Percentiles rank a stretch among this genome's conserved stretches.
phyloP scores from a whole-genome alignment of 30 jellyfish, hydroid and myxozoan species.

The Aurelia sp. region DNA sequence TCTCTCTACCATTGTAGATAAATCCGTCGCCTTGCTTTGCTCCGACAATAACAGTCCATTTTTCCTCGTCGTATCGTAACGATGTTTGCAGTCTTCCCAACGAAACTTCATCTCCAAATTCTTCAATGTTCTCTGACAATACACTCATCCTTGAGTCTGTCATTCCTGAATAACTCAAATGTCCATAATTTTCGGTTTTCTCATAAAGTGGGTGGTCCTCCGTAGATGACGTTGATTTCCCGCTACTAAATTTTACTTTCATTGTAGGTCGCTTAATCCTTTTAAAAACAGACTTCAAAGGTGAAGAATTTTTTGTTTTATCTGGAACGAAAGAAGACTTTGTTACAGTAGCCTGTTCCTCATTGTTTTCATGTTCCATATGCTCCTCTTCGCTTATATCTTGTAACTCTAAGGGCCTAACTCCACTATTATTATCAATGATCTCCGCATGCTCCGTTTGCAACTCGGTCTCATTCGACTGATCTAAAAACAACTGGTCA shows the following conservation, averaged over 20 bases:
- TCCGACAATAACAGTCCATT: slow-evolving; percentile 75
- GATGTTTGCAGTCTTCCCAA: slow-evolving; percentile 85
- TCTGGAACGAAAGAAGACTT: slow-evolving; percentile 58
- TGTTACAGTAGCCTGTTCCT: slow-evolving; percentile 69
- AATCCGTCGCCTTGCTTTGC: slow-evolving; percentile 89
- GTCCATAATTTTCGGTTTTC: slow-evolving; percentile 64
- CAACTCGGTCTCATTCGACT: neutral
- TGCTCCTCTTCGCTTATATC: slow-evolving; percentile 4
- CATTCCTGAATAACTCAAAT: slow-evolving; percentile 46
- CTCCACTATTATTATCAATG: neutral
- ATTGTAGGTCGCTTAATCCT: slow-evolving; percentile 63
- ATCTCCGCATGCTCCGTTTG: neutral
- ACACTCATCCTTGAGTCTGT: slow-evolving; percentile 68
- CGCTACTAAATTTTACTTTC: slow-evolving; percentile 72
- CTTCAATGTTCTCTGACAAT: slow-evolving; percentile 89
- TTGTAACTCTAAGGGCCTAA: neutral
- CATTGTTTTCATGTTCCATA: neutral
- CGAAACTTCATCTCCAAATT: slow-evolving; percentile 82
- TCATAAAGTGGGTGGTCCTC: slow-evolving; percentile 49
- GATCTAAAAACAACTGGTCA: neutral
- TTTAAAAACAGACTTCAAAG: slow-evolving; percentile 63
- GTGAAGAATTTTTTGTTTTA: slow-evolving; percentile 33
- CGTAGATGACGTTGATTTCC: neutral
- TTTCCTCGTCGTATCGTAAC: slow-evolving; percentile 64
- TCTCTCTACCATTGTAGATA: slow-evolving; percentile 57